phyloP scores from a whole-genome alignment of 2,113 vertebrate genomes.

The Lichenostomus cassidix region DNA sequence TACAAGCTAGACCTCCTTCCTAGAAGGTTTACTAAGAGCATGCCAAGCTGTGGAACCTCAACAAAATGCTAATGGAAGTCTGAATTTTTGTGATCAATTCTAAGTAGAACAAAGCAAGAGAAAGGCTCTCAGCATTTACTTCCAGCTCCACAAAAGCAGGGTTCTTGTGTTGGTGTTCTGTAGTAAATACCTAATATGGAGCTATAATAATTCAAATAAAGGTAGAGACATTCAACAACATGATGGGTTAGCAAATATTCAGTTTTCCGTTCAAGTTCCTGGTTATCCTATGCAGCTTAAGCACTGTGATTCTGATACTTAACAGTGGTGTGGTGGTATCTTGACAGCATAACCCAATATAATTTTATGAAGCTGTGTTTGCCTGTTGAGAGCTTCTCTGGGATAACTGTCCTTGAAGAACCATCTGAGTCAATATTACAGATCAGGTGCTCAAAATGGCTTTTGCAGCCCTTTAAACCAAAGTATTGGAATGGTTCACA shows the following conservation, averaged over 20 bases:
- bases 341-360: neutral
- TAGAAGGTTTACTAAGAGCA: neutral
- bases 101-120: neutral
- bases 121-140: neutral
- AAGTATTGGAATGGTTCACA: neutral
- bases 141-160: neutral
- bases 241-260: neutral
- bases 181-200: neutral
- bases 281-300: neutral
- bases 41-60: neutral
- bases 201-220: neutral
- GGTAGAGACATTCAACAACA: neutral
- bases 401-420: neutral
- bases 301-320: neutral
- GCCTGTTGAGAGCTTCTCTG: neutral
- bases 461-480: neutral
- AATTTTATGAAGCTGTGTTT: neutral
- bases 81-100: neutral
- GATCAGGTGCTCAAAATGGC: neutral
- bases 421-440: rapidly evolving
- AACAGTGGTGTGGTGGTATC: neutral
- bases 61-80: neutral
- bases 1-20: neutral
- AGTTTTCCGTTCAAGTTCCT: neutral
- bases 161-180: neutral